Base-by-base conservation (phyloP, 2,888 invertebrate species). In the Drosophila pullipes region DNA sequence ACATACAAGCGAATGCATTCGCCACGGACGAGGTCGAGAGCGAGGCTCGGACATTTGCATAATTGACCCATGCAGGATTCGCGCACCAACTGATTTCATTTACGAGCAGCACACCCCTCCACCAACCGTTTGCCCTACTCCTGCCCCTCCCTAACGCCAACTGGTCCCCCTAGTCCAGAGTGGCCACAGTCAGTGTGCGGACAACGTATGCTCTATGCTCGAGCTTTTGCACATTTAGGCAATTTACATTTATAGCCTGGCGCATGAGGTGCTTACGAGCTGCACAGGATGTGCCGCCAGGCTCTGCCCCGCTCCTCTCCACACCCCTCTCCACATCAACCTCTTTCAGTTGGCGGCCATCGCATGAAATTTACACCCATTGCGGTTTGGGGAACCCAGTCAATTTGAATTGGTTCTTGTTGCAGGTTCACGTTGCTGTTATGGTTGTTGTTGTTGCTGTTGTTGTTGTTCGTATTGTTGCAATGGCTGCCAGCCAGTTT, bases 41-140 rank as follows among this genome's bases (percentile, higher is more conserved):
- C 60, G 57, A 59, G 80, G 76, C 78, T 74, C 31, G 79, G 71
- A 79, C 83, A 92, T 92, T 92, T 91, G 91, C 92, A 92, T 92
- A 92, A 92, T 92, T 92, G 92, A 92, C 92, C 92, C 93, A 92
- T 92, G 88, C 88, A 86, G 87, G 91, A 91, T 91, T 89, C 89
- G 88, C 88, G 91, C 91, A 88, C 87, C 91, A 91, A 87, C 87
- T 87, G 87, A 91, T 91, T 87, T 91, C 87, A 91, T 87, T 91
- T 89, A 91, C 88, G 79, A 83, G 79, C 69, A 69, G 63, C 71
- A 70, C 60, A 54, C 57, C 54, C 10, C 28, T 35, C 37, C 54
- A 16, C 44, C 44, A 11, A 6, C 22, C 11, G 22, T 35, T 11
- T 16, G 33, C 68, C 11, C 49, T 4, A 2, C 35, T 1, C 22